Percentiles rank a stretch among this genome's conserved stretches.
Conservation (phyloP, 2,113 vertebrate species). For the Falco punctatus region DNA sequence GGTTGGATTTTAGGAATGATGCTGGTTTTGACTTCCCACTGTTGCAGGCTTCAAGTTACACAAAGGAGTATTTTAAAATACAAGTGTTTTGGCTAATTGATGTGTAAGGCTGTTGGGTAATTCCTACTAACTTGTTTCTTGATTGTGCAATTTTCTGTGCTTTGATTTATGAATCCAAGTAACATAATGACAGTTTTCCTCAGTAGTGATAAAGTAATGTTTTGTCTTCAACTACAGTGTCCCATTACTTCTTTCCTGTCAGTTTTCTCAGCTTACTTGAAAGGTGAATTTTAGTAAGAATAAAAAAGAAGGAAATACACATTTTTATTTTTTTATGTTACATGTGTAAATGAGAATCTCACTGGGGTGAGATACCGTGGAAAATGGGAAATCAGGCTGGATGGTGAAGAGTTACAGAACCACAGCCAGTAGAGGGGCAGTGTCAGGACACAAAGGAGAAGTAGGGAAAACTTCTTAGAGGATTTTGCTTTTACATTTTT, state of each 20-base stretch:
- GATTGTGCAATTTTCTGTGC: neutral
- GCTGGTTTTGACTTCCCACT: constrained; percentile 2
- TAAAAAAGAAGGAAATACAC: neutral
- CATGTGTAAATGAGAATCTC: neutral
- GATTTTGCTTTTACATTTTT: neutral
- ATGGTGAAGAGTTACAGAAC: neutral
- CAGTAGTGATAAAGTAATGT: neutral
- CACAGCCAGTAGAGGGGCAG: neutral
- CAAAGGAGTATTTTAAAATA: neutral
- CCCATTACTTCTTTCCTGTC: neutral
- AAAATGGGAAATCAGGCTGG: neutral
- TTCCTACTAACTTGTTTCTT: neutral
- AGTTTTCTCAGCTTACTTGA: neutral
- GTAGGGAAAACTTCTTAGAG: neutral
- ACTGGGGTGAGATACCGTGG: neutral
- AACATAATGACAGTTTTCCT: constrained; percentile 8
- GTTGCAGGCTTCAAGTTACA: neutral
- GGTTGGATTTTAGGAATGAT: neutral
- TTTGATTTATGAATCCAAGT: constrained; percentile 35
- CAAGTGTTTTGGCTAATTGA: neutral
- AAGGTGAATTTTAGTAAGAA: neutral
- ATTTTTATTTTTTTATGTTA: neutral
- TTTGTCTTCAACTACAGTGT: constrained; percentile 15
- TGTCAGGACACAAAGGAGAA: neutral
- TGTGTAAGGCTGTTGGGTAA: neutral